These are phyloP conservation scores for Aporrectodea caliginosa DNA, from an alignment of 1,140 invertebrate genomes.

Conservation along the genomic window DNA sequence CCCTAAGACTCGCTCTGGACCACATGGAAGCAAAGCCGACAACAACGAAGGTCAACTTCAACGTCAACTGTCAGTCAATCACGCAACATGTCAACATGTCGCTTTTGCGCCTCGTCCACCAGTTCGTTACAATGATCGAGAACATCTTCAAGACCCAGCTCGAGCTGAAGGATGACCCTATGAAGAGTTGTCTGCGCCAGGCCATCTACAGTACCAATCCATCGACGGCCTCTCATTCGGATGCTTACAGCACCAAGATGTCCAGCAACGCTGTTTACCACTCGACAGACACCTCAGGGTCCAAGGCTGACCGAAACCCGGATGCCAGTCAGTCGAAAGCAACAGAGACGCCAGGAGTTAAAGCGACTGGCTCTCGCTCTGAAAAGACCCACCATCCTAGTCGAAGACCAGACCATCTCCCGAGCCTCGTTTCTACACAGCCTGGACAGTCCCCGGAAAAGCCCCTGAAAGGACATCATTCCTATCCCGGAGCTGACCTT, in stretches of 20 bases:
- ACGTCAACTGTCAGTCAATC: slow-evolving; percentile 47
- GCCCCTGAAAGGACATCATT: not conserved
- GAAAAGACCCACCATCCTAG: not conserved
- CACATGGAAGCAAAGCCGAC: slow-evolving; percentile 54
- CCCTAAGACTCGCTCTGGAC: slow-evolving; percentile 46
- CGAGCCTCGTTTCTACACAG: not conserved
- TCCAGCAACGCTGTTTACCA: not conserved
- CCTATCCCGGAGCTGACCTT: not conserved
- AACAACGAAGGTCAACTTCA: slow-evolving; percentile 43
- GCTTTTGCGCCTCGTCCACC: slow-evolving; percentile 82
- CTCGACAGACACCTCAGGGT: not conserved
- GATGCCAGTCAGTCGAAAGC: not conserved
- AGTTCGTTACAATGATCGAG: slow-evolving; percentile 95
- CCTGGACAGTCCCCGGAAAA: not conserved
- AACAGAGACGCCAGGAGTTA: not conserved
- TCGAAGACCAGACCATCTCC: not conserved
- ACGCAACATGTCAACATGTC: slow-evolving; percentile 83
- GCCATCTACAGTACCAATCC: not conserved
- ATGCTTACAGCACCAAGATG: not conserved
- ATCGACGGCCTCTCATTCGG: not conserved
- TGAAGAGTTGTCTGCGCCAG: not conserved
- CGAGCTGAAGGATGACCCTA: slow-evolving; percentile 63
- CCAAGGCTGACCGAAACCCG: not conserved
- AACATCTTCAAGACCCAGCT: slow-evolving; percentile 91
- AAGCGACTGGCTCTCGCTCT: not conserved